phyloP scores from a whole-genome alignment of 1,140 invertebrate genomes.

The Parapsyche elsis region DNA sequence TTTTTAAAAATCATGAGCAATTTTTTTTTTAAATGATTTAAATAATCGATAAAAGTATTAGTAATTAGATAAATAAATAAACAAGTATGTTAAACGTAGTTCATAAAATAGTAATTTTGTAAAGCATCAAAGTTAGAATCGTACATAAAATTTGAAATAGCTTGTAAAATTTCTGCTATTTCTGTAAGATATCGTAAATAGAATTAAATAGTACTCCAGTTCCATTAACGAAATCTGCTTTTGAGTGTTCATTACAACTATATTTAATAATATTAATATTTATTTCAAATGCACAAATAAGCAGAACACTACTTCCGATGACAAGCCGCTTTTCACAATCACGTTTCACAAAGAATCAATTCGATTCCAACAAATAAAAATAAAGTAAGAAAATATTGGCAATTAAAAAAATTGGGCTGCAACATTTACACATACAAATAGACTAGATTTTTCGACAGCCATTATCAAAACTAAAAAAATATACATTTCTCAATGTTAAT shows the following conservation, averaged over 20 bases:
- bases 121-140: neutral
- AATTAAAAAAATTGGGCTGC: slow-evolving; percentile 45
- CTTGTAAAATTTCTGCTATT: too few species aligned
- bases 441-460: slow-evolving; percentile 57
- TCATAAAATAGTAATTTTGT: neutral
- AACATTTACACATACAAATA: slow-evolving; percentile 54
- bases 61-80: neutral
- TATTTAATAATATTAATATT: neutral
- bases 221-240: neutral
- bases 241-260: neutral
- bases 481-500: slow-evolving; percentile 53
- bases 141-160: too few species aligned
- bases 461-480: slow-evolving; percentile 57
- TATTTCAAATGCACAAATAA: slow-evolving; percentile 5
- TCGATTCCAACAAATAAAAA: neutral
- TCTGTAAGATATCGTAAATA: too few species aligned
- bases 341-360: neutral
- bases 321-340: slow-evolving; percentile 11
- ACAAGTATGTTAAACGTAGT: neutral
- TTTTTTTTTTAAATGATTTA: neutral
- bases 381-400: neutral
- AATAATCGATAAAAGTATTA: neutral
- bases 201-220: too few species aligned
- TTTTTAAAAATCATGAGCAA: neutral
- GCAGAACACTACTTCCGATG: neutral